Evolutionary conservation across 2,113 vertebrate species (phyloP), one percentile per base, ranked within the genome.

Genomic region (Redunca redunca): DNA sequence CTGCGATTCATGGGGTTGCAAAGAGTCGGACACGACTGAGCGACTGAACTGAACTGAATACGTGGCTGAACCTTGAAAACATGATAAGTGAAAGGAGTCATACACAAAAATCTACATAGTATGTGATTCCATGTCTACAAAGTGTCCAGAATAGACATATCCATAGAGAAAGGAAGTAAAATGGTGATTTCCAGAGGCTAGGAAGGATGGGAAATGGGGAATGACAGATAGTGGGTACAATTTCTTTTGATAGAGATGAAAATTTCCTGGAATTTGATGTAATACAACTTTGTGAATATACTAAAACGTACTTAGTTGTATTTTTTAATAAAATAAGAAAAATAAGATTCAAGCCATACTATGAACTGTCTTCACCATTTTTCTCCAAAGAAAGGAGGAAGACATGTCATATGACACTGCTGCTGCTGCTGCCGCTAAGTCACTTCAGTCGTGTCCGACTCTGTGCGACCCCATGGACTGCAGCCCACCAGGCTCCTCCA

Each of bases 1-100:
- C 60, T 62, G 28, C 1, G 0, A 15, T 62, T 30, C 60, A 30
- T 62, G 60, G 28, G 6, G 28, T 62, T 0, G 0, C 28, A 62
- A 60, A 60, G 28, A 30, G 60, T 62, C 1, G 5, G 60, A 30
- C 60, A 62, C 0, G 13, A 62, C 60, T 62, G 60, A 62, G 28
- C 1, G 0, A 57, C 23, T 57, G 55, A 28, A 60, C 11, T 60
- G 58, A 62, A 15, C 58, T 62, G 60, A 85, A 57, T 33, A 85
- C 19, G 40, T 57, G 17, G 33, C 48, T 64, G 48, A 96, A 48
- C 40, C 21, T 86, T 93, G 36, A 62, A 94, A 80, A 85, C 7
- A 83, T 60, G 36, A 25, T 57, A 80, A 84, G 3, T 67, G 17
- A 90, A 93, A 93, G 55, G 85, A 85, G 15, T 25, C 25, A 89